Evolutionary conservation across 2,113 vertebrate species (phyloP), one percentile per base, ranked within the genome.

Genomic region (Stigmatopora argus): DNA sequence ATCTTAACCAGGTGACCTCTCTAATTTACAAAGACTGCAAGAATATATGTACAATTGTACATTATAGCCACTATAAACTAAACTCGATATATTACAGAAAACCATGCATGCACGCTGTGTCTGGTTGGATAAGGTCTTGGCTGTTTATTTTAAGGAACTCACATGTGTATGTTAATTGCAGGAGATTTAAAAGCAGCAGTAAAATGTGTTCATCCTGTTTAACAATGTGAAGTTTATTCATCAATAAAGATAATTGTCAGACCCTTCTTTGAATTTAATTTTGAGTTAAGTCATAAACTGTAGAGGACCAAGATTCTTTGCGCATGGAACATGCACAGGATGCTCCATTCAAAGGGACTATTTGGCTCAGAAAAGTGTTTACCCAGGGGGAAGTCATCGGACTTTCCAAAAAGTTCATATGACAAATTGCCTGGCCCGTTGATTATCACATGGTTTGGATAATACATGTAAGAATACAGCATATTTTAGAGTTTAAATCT

Each of bases 1-100:
- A 86, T 83, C 55, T 70, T 61, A 71, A 71, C 74, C 86, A 86
- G 84, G 53, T 86, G 84, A 53, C 75, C 72, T 73, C 69, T 72
- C 21, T 61, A 72, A 64, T 70, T 66, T 47, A n/a, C 46, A 60
- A 41, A 62, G 15, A 44, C 45, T 55, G 57, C 38, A 65, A 1
- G 53, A 56, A 58, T 68, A 58, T 12, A 13, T 19, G 31, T 55
- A 21, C 26, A 56, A n/a, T 52, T 52, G 26, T 41, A 35, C 18
- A 59, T 5, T 10, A 47, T 21, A 52, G 23, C 49, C 10, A 52
- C 41, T 31, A 52, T 18, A 66, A 64, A 47, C 46, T 17, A 41
- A 66, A 65, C 38, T 19, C 13, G 61, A 45, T 67, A 31, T 35
- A 73, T 48, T 58, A 0, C 35, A 46, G 55, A 17, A 44, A 11